Percentiles rank a stretch among this genome's conserved stretches.
phyloP scores from a whole-genome alignment of 2,113 vertebrate species.

The Coreoperca whiteheadi region DNA sequence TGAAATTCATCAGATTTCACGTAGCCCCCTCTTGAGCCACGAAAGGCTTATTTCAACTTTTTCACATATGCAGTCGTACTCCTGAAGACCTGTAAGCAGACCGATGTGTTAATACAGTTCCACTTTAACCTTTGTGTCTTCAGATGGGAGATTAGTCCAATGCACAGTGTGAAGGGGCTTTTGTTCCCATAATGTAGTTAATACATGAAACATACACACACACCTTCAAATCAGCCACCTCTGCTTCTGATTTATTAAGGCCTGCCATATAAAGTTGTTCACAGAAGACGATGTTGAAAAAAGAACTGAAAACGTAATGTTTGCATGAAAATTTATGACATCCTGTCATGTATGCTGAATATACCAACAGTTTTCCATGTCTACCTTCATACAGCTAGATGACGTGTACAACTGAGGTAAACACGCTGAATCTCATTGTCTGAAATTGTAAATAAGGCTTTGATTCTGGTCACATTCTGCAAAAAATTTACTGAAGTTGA shows the following conservation, averaged over 20 bases:
- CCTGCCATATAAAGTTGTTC: slow-evolving; percentile 1
- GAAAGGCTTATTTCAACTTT: too few relatives aligned
- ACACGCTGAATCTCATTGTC: background rate
- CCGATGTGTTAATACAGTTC: background rate
- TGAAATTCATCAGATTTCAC: too few relatives aligned
- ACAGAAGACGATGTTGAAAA: background rate
- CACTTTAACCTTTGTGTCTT: background rate
- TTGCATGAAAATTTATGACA: background rate
- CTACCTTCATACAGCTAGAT: background rate
- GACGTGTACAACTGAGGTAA: background rate
- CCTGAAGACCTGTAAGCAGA: background rate
- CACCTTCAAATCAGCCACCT: background rate
- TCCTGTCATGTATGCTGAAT: background rate
- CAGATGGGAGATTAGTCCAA: background rate
- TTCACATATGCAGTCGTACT: background rate
- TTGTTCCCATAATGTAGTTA: background rate
- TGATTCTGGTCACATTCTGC: slow-evolving; percentile 25
- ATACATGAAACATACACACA: background rate
- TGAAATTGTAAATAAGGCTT: slow-evolving; percentile 17
- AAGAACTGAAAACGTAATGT: background rate
- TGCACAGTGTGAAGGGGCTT: background rate
- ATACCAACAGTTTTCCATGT: background rate
- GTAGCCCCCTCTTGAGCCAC: too few relatives aligned
- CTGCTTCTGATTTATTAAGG: slow-evolving; percentile 4
- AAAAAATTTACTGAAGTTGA: slow-evolving; percentile 23